A percentile compares a stretch with the other conserved stretches of the same genome.
Evolutionary conservation across 2,797 vertebrate genomes (phyloP).

Genomic region (Myotis vivesi): DNA sequence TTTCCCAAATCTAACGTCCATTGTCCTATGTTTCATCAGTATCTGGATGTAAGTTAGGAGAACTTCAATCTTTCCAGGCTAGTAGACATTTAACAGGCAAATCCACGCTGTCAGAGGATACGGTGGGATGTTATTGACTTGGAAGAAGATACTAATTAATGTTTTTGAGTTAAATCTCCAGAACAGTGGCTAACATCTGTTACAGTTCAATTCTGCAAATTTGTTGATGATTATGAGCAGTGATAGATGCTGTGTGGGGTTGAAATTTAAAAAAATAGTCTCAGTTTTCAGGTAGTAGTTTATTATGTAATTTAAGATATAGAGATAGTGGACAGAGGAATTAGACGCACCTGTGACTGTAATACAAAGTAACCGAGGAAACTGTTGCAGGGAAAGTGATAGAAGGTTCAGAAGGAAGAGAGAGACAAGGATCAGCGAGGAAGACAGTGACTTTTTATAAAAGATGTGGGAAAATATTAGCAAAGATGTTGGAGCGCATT

Average conservation of each 20-base stretch:
- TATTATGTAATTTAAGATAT: not conserved
- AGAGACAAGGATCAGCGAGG: not conserved
- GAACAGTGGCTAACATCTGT: not conserved
- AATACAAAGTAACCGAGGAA: not conserved
- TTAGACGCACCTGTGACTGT: not conserved
- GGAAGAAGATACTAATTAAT: slow-evolving; percentile 5
- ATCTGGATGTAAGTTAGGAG: not conserved
- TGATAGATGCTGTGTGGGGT: not conserved
- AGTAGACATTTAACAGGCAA: not conserved
- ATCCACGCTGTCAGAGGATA: not conserved
- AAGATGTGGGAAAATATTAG: not conserved
- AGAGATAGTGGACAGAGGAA: not conserved
- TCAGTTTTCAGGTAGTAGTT: not conserved
- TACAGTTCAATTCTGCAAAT: not conserved
- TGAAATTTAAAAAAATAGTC: not conserved
- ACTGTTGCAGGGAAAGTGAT: not conserved
- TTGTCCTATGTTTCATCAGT: not conserved
- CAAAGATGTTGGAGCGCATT: not conserved
- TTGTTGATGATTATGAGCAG: not conserved
- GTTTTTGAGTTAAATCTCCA: slow-evolving; percentile 5
- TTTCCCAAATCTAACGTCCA: not conserved
- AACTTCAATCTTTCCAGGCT: not conserved
- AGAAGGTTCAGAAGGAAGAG: not conserved
- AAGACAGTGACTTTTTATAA: not conserved
- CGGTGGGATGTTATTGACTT: not conserved